phyloP scores from a whole-genome alignment of 2,797 vertebrate genomes.

The Sparidentex hasta region DNA sequence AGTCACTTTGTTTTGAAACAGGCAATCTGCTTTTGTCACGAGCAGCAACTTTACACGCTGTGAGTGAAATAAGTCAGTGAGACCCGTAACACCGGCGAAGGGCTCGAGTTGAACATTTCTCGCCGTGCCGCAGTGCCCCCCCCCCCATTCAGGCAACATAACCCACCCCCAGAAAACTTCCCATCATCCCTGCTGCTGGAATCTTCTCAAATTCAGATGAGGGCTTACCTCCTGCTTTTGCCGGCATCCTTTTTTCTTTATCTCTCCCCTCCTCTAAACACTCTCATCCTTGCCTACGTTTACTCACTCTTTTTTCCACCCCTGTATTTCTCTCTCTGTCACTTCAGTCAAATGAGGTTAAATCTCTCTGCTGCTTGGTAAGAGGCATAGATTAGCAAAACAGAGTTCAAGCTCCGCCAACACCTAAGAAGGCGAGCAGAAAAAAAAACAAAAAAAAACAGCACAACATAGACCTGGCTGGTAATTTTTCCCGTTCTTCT shows the following conservation, averaged over 20 bases:
- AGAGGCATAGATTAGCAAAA: constrained; percentile 44
- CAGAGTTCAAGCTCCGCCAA: constrained; percentile 26
- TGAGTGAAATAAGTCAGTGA: constrained; percentile 25
- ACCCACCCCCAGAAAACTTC: constrained; percentile 31
- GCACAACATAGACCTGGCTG: background rate
- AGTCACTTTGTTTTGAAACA: constrained; percentile 16
- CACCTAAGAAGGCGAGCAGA: constrained; percentile 10
- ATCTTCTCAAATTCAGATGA: constrained; percentile 68
- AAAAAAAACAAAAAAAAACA: no score
- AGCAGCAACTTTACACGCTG: background rate
- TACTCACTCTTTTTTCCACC: background rate
- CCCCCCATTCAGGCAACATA: constrained; percentile 14
- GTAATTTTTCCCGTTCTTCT: constrained; percentile 2
- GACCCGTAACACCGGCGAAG: constrained; percentile 21
- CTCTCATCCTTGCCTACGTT: constrained; percentile 21
- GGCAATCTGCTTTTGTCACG: constrained; percentile 15
- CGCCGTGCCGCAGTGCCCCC: constrained; percentile 1
- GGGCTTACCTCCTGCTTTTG: constrained; percentile 55
- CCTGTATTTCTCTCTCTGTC: constrained; percentile 15
- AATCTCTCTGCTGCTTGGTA: constrained; percentile 31
- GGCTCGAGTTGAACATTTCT: constrained; percentile 21
- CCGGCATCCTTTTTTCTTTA: constrained; percentile 26
- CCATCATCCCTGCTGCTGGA: constrained; percentile 41
- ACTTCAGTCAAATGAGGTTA: constrained; percentile 44
- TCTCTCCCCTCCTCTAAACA: constrained; percentile 28